These are phyloP conservation scores for Poeciliopsis prolifica DNA, from an alignment of 2,113 vertebrate species.

Conservation along the genomic window DNA sequence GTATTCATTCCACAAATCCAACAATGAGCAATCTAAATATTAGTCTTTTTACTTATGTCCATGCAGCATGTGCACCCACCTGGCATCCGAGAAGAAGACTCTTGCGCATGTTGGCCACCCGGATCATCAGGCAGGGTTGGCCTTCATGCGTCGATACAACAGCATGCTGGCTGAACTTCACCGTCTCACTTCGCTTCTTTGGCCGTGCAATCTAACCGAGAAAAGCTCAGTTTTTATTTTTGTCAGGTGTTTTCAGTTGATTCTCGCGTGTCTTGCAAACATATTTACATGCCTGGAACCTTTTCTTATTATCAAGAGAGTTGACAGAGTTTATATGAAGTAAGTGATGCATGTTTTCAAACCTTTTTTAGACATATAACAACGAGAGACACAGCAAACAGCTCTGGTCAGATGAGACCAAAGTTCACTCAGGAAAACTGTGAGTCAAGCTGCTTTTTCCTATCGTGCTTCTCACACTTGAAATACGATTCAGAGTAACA, in stretches of 20 bases:
- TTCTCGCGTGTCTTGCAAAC: not conserved
- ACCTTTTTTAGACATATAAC: not conserved
- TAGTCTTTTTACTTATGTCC: not conserved
- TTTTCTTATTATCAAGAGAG: not conserved
- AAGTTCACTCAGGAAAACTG: not conserved
- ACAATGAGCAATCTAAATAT: not conserved
- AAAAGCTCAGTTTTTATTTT: not conserved
- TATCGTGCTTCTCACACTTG: too few relatives aligned
- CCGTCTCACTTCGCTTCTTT: conserved; percentile 93
- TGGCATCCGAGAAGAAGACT: conserved; percentile 95
- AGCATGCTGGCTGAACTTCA: conserved; percentile 92
- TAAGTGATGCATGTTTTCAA: not conserved
- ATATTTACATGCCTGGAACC: not conserved
- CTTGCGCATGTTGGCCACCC: conserved; percentile 96
- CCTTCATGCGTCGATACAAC: conserved; percentile 89
- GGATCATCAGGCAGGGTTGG: conserved; percentile 92
- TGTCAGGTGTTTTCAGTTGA: not conserved
- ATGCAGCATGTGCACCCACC: conserved; percentile 36
- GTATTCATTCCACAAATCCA: not conserved
- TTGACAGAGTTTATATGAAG: not conserved
- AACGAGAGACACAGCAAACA: not conserved
- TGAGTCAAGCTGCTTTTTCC: too few relatives aligned
- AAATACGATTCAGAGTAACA: too few relatives aligned
- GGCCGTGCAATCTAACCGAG: conserved; percentile 86
- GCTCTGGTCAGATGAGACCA: not conserved